phyloP scores from a whole-genome alignment of 2,113 vertebrate species.

The Pogona vitticeps region DNA sequence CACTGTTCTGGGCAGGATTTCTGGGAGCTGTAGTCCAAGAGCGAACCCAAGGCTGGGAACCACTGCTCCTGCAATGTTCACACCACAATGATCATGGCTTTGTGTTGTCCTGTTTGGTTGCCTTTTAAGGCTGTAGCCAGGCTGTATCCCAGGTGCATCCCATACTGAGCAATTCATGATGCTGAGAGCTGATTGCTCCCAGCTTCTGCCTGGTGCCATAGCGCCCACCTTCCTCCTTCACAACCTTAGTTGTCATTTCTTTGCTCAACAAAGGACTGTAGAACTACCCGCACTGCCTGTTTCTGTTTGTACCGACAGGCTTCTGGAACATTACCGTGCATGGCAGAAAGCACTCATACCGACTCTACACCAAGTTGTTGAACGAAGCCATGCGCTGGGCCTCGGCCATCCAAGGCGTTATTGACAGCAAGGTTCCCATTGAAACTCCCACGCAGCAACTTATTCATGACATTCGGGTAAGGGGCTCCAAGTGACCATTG shows the following conservation, averaged over 20 bases:
- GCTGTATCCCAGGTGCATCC: too few species aligned
- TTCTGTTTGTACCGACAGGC: constrained; percentile 71
- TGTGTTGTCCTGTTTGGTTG: too few species aligned
- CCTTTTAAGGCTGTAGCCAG: too few species aligned
- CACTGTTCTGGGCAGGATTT: too few species aligned
- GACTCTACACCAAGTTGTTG: constrained; percentile 88
- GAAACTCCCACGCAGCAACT: constrained; percentile 94
- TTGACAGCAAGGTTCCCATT: constrained; percentile 91
- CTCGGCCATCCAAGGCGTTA: constrained; percentile 88
- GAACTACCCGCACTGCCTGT: neutral
- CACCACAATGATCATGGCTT: neutral
- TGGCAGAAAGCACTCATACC: constrained; percentile 89
- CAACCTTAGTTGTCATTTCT: neutral
- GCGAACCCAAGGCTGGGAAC: too few species aligned
- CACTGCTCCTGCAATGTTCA: too few species aligned
- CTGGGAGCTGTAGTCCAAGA: too few species aligned
- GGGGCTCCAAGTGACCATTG: neutral
- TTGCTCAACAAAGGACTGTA: neutral
- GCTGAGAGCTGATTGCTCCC: neutral
- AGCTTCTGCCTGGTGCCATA: neutral
- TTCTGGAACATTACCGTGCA: constrained; percentile 93
- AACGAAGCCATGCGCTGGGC: constrained; percentile 93
- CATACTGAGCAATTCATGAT: neutral
- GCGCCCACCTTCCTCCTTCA: neutral
- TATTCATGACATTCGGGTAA: constrained; percentile 91